Evolutionary conservation across 2,797 vertebrate species (phyloP).

Genomic region (Moxostoma hubbsi): DNA sequence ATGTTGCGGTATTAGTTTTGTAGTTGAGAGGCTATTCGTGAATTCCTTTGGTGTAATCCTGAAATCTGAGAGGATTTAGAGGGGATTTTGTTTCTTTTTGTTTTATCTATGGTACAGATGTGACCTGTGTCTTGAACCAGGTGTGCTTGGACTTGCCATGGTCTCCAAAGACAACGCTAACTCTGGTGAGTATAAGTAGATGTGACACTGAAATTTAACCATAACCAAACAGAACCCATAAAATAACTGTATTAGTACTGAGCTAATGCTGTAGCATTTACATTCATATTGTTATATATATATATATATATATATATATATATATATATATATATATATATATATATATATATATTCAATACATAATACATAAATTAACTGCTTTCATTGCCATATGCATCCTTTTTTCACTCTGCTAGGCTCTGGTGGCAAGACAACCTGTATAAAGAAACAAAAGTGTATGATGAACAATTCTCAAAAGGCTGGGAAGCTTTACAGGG

Average conservation of each 20-base stretch:
- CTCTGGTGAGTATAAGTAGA: constrained; percentile 52
- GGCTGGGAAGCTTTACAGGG: background rate
- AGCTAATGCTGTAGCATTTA: too few species aligned
- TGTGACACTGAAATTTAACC: too few species aligned
- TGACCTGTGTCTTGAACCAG: constrained; percentile 4
- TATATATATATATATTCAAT: too few species aligned
- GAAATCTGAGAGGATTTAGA: background rate
- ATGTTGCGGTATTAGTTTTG: constrained; percentile 6
- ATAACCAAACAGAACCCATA: too few species aligned
- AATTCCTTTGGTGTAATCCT: constrained; percentile 19
- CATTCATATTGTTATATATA: too few species aligned
- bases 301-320: too few species aligned
- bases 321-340: too few species aligned
- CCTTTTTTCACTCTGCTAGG: background rate
- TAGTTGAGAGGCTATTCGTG: constrained; percentile 2
- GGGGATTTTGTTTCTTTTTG: background rate
- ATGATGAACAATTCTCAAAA: constrained; percentile 48
- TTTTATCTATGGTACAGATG: constrained; percentile 22
- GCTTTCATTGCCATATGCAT: background rate
- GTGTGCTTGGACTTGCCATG: constrained; percentile 31
- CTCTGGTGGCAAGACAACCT: constrained; percentile 66
- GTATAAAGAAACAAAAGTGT: constrained; percentile 80
- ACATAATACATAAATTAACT: too few species aligned
- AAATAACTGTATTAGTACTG: too few species aligned
- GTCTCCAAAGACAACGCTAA: constrained; percentile 51